Evolutionary conservation across 2,797 vertebrate species (phyloP).

Genomic region (Malurus splendens): DNA sequence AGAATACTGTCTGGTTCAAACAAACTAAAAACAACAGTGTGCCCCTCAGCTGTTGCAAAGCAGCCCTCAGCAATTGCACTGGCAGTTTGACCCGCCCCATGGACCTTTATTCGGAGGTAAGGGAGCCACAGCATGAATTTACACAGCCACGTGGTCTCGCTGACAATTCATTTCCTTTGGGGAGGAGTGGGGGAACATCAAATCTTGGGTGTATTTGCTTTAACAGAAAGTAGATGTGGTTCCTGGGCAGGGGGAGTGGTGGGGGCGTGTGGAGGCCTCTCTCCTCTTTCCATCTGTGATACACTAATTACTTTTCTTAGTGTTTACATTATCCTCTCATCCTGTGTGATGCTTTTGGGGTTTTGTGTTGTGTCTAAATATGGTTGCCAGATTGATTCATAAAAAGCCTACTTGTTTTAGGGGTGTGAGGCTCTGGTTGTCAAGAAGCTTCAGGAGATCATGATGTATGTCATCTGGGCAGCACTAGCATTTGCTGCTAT

Average conservation of each 20-base stretch:
- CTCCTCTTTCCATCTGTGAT: neutral
- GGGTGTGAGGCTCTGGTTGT: slow-evolving; percentile 92
- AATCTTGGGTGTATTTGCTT: neutral
- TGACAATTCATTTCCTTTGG: neutral
- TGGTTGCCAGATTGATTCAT: neutral
- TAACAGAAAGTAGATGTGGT: neutral
- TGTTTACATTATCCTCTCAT: neutral
- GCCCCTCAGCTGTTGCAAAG: slow-evolving; percentile 92
- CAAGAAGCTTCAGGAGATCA: slow-evolving; percentile 93
- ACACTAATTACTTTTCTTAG: neutral
- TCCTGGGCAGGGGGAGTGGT: neutral
- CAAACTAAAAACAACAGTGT: slow-evolving; percentile 94
- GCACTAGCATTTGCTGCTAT: slow-evolving; percentile 90
- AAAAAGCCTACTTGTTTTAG: slow-evolving; percentile 65
- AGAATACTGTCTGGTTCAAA: slow-evolving; percentile 90
- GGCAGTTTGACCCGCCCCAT: slow-evolving; percentile 83
- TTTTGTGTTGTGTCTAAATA: neutral
- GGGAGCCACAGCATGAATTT: neutral
- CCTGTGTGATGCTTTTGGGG: neutral
- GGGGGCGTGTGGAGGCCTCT: too few relatives aligned
- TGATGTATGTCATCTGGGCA: slow-evolving; percentile 97
- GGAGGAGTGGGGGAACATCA: neutral
- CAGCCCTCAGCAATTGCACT: slow-evolving; percentile 84
- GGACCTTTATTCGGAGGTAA: slow-evolving; percentile 93
- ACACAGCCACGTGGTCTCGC: fast-evolving